Evolutionary conservation across 1,140 invertebrate species (phyloP).

Genomic region (Cardiocondyla obscurior): DNA sequence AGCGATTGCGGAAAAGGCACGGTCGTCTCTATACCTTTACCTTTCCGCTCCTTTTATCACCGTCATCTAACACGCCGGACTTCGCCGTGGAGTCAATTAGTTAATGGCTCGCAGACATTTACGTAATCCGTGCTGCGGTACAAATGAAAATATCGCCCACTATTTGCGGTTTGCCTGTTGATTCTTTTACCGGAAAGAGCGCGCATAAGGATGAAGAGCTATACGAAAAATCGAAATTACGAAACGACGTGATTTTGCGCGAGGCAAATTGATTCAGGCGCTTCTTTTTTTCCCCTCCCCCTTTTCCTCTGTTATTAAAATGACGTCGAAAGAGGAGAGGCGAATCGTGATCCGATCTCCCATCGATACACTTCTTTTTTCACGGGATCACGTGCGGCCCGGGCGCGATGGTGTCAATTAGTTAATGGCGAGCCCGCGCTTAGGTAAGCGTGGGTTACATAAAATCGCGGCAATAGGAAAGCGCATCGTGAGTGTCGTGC

Average conservation of each 20-base stretch:
- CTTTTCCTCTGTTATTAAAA: background rate
- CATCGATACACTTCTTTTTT: slow-evolving; percentile 19
- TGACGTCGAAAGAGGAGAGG: background rate
- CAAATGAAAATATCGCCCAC: slow-evolving; percentile 23
- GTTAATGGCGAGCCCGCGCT: slow-evolving; percentile 61
- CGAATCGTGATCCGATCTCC: slow-evolving; percentile 2
- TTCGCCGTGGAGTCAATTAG: slow-evolving; percentile 45
- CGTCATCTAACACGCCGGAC: slow-evolving; percentile 16
- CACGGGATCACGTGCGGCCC: slow-evolving; percentile 25
- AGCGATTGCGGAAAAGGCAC: slow-evolving; percentile 28
- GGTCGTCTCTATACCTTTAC: background rate
- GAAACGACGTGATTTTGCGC: background rate
- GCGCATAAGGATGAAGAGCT: background rate
- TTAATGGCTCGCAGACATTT: slow-evolving; percentile 41
- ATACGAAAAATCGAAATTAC: slow-evolving; percentile 1
- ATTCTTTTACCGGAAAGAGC: background rate
- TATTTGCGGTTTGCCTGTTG: background rate
- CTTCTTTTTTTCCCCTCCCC: background rate
- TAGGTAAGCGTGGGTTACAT: slow-evolving; percentile 13
- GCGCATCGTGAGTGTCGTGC: slow-evolving; percentile 49
- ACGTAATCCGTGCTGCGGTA: slow-evolving; percentile 28
- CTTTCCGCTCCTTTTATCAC: slow-evolving; percentile 28
- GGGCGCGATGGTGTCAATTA: slow-evolving; percentile 57
- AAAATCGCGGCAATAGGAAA: slow-evolving; percentile 62
- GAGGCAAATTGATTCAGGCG: background rate